phyloP scores from a whole-genome alignment of 2,113 vertebrate species.

The Chionis minor region DNA sequence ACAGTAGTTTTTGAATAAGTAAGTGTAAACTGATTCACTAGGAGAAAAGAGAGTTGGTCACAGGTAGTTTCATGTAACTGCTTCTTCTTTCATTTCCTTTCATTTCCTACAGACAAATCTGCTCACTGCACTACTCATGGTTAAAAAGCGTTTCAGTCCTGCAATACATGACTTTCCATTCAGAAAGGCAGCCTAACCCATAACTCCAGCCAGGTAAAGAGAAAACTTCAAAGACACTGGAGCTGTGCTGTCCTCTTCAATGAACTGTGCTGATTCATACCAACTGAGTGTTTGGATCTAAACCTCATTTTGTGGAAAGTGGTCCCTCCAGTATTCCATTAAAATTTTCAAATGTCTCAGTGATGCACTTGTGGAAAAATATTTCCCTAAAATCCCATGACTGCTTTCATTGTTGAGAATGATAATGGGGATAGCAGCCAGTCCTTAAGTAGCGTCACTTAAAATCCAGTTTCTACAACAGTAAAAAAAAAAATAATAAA shows the following conservation, averaged over 20 bases:
- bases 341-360: neutral
- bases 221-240: neutral
- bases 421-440: neutral
- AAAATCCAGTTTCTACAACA: neutral
- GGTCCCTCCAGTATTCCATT: neutral
- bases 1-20: neutral
- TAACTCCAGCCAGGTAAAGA: neutral
- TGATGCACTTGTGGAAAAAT: neutral
- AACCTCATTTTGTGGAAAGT: neutral
- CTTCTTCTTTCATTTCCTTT: slow-evolving; percentile 32
- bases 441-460: neutral
- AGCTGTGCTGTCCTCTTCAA: neutral
- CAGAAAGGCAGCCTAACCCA: neutral
- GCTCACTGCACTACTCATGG: neutral
- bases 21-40: slow-evolving; percentile 26
- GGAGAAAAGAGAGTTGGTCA: neutral
- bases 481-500: neutral
- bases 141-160: neutral
- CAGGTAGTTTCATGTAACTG: neutral
- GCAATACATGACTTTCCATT: neutral
- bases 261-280: neutral
- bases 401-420: neutral
- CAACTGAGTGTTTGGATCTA: neutral
- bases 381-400: neutral
- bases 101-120: neutral